Percentiles rank a stretch among this genome's conserved stretches.
phyloP scores from a whole-genome alignment of 2,797 vertebrate genomes.

The Rhinatrema bivittatum region DNA sequence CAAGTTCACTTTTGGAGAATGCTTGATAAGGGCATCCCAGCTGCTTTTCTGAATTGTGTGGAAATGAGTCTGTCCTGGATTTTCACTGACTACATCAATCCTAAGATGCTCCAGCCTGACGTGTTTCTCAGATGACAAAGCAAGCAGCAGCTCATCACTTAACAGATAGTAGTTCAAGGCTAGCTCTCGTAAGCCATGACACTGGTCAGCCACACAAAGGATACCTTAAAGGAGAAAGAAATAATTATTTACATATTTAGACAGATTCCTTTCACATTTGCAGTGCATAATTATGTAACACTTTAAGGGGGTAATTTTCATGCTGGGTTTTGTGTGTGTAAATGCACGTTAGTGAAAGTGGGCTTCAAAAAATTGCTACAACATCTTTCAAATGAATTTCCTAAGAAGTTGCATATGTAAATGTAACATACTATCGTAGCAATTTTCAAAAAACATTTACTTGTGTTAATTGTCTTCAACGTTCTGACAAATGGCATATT shows the following conservation, averaged over 20 bases:
- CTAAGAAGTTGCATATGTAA: too few relatives aligned
- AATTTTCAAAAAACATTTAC: too few relatives aligned
- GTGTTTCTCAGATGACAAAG: slow-evolving; percentile 91
- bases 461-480: too few relatives aligned
- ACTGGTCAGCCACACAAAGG: slow-evolving; percentile 95
- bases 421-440: too few relatives aligned
- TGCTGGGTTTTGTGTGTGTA: too few relatives aligned
- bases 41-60: slow-evolving; percentile 94
- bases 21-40: slow-evolving; percentile 94
- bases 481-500: too few relatives aligned
- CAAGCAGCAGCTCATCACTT: slow-evolving; percentile 90
- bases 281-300: too few relatives aligned
- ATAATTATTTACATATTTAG: not conserved
- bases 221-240: slow-evolving; percentile 64
- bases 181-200: slow-evolving; percentile 90
- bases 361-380: too few relatives aligned
- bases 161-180: slow-evolving; percentile 93
- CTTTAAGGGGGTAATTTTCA: too few relatives aligned
- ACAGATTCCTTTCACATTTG: too few relatives aligned
- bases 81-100: slow-evolving; percentile 94
- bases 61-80: slow-evolving; percentile 88
- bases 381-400: too few relatives aligned
- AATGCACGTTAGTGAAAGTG: too few relatives aligned
- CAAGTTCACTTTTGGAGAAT: slow-evolving; percentile 94
- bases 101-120: slow-evolving; percentile 92